Evolutionary conservation across 2,113 vertebrate species (phyloP).

Genomic region (Neodon shergylaensis): DNA sequence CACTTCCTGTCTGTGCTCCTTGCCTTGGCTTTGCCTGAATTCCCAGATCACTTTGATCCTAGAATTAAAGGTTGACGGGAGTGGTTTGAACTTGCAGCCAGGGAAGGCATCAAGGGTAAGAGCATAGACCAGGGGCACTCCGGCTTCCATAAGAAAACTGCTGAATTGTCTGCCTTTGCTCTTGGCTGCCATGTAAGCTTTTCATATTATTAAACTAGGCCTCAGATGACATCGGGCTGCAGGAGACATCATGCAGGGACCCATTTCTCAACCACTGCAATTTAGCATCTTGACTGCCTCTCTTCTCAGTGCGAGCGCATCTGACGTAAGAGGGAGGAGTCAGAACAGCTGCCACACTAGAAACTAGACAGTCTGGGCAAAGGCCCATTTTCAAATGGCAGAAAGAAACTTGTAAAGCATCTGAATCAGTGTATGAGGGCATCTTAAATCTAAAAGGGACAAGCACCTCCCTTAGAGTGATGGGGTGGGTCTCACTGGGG

Average conservation of each 20-base stretch:
- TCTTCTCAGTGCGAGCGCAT: background rate
- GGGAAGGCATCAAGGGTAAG: background rate
- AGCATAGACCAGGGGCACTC: background rate
- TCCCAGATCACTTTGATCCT: background rate
- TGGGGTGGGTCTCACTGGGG: conserved; percentile 34
- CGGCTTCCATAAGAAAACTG: background rate
- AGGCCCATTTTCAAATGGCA: background rate
- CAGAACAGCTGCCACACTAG: background rate
- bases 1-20: background rate
- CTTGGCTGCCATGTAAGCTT: background rate
- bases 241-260: background rate
- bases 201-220: background rate
- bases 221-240: background rate
- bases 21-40: background rate
- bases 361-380: background rate
- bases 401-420: background rate
- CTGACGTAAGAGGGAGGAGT: background rate
- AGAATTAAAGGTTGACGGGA: background rate
- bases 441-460: background rate
- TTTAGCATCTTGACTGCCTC: background rate
- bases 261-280: background rate
- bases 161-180: background rate
- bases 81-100: background rate
- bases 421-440: background rate
- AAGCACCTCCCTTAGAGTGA: background rate